Evolutionary conservation across 2,113 vertebrate genomes (phyloP).

Genomic region (Danio rerio): DNA sequence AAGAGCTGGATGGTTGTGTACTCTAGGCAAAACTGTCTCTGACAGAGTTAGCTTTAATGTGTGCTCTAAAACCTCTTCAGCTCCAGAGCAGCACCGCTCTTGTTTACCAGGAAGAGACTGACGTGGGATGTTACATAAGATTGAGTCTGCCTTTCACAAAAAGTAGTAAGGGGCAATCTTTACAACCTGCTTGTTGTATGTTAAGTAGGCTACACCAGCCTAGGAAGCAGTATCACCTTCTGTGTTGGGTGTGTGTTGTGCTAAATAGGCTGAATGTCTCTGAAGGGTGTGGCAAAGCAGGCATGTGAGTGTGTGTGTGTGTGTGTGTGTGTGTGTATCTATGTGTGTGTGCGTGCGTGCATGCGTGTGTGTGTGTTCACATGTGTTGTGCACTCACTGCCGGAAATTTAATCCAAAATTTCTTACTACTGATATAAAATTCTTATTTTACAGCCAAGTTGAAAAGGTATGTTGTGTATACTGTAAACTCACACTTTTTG

Average conservation of each 20-base stretch:
- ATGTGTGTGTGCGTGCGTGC: background rate
- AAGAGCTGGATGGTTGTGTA: conserved; percentile 2
- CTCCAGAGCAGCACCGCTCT: background rate
- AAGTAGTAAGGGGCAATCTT: conserved; percentile 5
- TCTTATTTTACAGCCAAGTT: conserved; percentile 58
- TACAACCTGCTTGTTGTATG: background rate
- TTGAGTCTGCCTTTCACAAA: conserved; percentile 36
- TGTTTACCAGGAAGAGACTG: conserved; percentile 32
- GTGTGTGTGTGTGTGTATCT: background rate
- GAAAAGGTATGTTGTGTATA: no score
- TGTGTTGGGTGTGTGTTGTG: conserved; percentile 30
- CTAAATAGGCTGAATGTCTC: conserved; percentile 28
- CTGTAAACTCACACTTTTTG: no score
- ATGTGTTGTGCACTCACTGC: background rate
- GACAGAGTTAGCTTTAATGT: conserved; percentile 35
- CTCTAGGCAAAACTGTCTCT: conserved; percentile 17
- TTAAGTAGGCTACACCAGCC: conserved; percentile 7
- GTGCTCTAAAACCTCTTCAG: conserved; percentile 28
- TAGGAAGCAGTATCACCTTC: conserved; percentile 15
- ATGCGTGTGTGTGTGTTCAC: background rate
- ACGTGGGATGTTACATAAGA: conserved; percentile 50
- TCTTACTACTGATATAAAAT: conserved; percentile 51
- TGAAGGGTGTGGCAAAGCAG: conserved; percentile 43
- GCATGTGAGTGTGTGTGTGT: background rate
- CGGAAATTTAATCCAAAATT: conserved; percentile 21